These are phyloP conservation scores for Zapornia atra DNA, from an alignment of 2,113 vertebrate genomes.

Conservation along the genomic window DNA sequence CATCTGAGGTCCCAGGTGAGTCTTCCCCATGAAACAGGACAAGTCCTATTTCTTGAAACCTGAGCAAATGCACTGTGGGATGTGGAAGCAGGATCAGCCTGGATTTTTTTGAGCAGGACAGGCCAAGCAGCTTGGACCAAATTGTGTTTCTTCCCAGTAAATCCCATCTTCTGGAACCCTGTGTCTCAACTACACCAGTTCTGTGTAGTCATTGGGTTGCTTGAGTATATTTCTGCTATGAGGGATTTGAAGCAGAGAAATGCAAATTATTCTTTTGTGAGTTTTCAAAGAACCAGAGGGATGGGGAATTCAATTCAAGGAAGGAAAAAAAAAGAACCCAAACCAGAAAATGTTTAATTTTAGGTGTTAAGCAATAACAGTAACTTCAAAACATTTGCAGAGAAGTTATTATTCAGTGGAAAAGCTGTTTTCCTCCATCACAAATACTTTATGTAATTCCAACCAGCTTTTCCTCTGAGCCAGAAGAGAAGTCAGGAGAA, in stretches of 20 bases:
- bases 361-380: slow-evolving; percentile 32
- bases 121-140: background rate
- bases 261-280: background rate
- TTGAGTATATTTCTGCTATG: background rate
- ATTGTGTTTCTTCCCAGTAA: background rate
- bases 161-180: background rate
- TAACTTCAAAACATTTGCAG: slow-evolving; percentile 5
- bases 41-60: background rate
- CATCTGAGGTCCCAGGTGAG: background rate
- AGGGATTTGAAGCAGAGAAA: background rate
- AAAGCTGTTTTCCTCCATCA: slow-evolving; percentile 29
- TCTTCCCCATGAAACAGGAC: background rate
- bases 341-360: slow-evolving; percentile 7
- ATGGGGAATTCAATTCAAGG: background rate
- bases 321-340: background rate
- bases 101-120: background rate
- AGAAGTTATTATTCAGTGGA: background rate
- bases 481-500: slow-evolving; percentile 14
- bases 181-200: background rate
- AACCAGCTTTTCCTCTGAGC: background rate
- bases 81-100: background rate
- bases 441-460: slow-evolving; percentile 19
- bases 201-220: background rate
- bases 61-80: background rate
- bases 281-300: background rate